Evolutionary conservation across 2,888 invertebrate genomes (phyloP).

Genomic region (Phoronis australis): DNA sequence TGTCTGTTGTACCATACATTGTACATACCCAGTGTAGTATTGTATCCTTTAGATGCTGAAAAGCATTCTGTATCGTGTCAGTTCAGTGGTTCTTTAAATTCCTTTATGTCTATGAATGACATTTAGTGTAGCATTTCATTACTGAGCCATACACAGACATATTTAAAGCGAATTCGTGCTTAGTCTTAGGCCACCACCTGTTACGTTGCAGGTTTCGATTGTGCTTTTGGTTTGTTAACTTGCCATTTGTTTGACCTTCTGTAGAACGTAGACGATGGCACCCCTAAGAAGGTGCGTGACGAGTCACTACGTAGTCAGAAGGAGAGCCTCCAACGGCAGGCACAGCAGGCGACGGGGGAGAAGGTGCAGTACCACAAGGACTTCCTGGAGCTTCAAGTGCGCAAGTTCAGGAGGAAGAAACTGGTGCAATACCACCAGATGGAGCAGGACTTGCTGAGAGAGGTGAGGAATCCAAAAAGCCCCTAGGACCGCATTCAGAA

Average conservation of each 20-base stretch:
- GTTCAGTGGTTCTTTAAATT: no score
- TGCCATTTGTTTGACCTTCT: not conserved
- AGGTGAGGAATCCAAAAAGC: constrained; percentile 65
- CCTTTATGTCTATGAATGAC: no score
- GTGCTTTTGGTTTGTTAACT: not conserved
- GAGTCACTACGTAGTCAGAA: constrained; percentile 59
- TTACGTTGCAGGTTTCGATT: no score
- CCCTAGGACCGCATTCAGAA: no score
- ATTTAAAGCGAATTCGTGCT: no score
- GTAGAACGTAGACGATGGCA: constrained; percentile 33
- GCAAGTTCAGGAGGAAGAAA: constrained; percentile 86
- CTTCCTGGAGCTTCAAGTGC: constrained; percentile 84
- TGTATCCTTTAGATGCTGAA: no score
- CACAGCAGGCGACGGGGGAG: constrained; percentile 81
- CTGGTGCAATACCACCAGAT: constrained; percentile 79
- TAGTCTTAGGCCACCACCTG: no score
- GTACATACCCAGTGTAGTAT: no score
- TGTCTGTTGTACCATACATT: no score
- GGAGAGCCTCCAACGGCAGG: constrained; percentile 83
- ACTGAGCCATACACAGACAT: no score
- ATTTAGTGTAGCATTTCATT: no score
- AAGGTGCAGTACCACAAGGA: constrained; percentile 83
- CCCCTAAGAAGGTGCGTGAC: constrained; percentile 43
- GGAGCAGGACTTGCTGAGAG: constrained; percentile 83
- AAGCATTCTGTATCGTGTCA: not conserved